Base-by-base conservation (phyloP, 2,797 vertebrate genomes). In the Pangasius macronema region DNA sequence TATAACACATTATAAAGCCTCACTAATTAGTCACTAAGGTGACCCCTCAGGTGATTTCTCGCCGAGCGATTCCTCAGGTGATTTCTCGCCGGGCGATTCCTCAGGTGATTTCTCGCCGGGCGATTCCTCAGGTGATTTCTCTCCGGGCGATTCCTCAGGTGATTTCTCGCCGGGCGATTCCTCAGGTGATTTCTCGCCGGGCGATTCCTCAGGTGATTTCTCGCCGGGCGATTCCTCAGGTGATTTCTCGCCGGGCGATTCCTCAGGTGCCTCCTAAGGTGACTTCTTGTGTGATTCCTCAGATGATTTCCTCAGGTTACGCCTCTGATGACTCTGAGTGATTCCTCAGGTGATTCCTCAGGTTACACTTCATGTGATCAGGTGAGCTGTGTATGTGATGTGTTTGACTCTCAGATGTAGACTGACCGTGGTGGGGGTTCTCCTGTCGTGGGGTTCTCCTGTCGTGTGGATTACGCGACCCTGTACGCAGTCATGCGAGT, bases 401-500 rank as follows among this genome's bases (percentile, higher is more conserved):
- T 27, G 77, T 61, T 9, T 33, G 55, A 57, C 36, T 57, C 51
- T 36, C 16, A 55, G 49, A 20, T 36, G 51, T 33, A 13, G 11
- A 1, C 20, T 10, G 36, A 72, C 13, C 7, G 53, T 55, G 75
- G 2, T 22, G 4, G 8, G 8, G 10, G 33, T 36, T 36, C 53
- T 79, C 13, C 3, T 1, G n/a, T 33, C 1, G n/a, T 18, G 49
- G 27, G 5, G n/a, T n/a, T n/a, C n/a, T n/a, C n/a, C n/a, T n/a
- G n/a, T n/a, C n/a, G n/a, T 11, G 80, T 42, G 59, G 10, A 89
- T 88, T 92, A 96, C 5, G 96, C 95, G 22, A 99, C 97, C 6
- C 97, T 96, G 92, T 99, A 99, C 0, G 97, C 97, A 1, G 95
- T 97, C 95, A 99, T 96, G 65, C 98, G 96, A 3, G 96, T 97